These are phyloP conservation scores for Oryzias sinensis DNA, from an alignment of 2,797 vertebrate genomes.

Conservation along the genomic window DNA sequence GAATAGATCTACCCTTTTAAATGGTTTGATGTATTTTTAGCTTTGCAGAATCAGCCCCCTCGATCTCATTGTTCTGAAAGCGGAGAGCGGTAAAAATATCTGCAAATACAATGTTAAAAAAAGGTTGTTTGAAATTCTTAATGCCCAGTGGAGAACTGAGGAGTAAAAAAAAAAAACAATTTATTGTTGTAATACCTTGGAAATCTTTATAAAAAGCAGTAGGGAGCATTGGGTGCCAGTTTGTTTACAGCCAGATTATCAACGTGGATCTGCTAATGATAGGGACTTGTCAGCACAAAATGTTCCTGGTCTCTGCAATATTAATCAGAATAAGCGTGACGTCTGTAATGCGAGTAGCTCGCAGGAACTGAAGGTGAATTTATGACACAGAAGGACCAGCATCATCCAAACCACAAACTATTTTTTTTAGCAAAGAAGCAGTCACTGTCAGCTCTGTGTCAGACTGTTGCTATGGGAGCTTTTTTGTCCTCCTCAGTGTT, in stretches of 20 bases:
- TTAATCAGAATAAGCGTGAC: constrained; percentile 55
- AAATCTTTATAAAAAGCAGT: constrained; percentile 4
- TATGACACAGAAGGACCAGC: constrained; percentile 22
- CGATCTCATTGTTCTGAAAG: constrained; percentile 31
- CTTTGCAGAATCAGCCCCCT: constrained; percentile 20
- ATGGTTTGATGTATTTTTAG: constrained; percentile 43
- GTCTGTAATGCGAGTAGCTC: constrained; percentile 52
- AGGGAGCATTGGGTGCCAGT: constrained; percentile 22
- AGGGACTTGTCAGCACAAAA: constrained; percentile 62
- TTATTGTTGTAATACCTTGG: constrained; percentile 28
- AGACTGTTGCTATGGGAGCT: constrained; percentile 1
- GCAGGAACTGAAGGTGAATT: constrained; percentile 27
- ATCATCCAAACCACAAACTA: constrained; percentile 17
- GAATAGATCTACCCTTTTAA: constrained; percentile 20
- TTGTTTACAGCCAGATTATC: constrained; percentile 44
- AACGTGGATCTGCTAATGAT: constrained; percentile 46
- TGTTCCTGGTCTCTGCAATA: constrained; percentile 57
- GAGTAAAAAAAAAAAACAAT: constrained; percentile 21
- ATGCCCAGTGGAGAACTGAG: constrained; percentile 8
- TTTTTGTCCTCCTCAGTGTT: neutral
- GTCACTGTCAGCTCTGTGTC: constrained; percentile 7
- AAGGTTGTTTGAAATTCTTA: constrained; percentile 24
- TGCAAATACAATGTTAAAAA: constrained; percentile 30
- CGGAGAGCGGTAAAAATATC: constrained; percentile 14
- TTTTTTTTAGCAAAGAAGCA: constrained; percentile 8